A percentile compares a stretch with the other conserved stretches of the same genome.
These are phyloP conservation scores for Falco rusticolus DNA, from an alignment of 2,797 vertebrate species.

Conservation along the genomic window DNA sequence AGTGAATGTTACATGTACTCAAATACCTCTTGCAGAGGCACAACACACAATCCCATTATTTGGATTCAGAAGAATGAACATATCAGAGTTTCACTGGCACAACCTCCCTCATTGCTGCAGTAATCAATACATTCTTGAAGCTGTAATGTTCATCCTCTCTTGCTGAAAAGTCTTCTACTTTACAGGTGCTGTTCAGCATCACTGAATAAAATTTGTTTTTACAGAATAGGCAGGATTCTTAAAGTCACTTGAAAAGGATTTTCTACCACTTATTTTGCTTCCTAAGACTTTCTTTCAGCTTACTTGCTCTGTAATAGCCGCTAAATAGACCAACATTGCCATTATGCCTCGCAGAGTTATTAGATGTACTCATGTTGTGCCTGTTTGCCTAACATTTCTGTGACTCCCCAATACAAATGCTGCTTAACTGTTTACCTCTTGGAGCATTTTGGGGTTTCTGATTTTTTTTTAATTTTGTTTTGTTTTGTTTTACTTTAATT, in stretches of 20 bases:
- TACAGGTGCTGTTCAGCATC: not conserved
- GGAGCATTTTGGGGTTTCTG: not conserved
- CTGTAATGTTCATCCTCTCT: not conserved
- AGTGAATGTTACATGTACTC: not conserved
- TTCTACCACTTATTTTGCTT: not conserved
- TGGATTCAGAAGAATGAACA: not conserved
- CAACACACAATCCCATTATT: not conserved
- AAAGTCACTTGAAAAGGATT: not conserved
- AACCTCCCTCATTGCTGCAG: not conserved
- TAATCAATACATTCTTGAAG: constrained; percentile 8
- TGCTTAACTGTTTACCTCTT: not conserved
- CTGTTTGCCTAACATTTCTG: not conserved
- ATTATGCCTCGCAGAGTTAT: not conserved
- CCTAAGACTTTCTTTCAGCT: not conserved
- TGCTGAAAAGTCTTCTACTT: not conserved
- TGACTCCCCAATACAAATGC: not conserved
- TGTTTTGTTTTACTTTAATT: not conserved
- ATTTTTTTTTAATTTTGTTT: not conserved
- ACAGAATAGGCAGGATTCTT: not conserved
- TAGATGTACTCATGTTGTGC: not conserved
- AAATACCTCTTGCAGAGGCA: not conserved
- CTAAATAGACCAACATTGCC: not conserved
- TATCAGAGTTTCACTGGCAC: not conserved
- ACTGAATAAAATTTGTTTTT: constrained; percentile 4
- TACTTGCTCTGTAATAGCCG: not conserved